phyloP scores from a whole-genome alignment of 2,797 vertebrate species.

The Parambassis ranga region DNA sequence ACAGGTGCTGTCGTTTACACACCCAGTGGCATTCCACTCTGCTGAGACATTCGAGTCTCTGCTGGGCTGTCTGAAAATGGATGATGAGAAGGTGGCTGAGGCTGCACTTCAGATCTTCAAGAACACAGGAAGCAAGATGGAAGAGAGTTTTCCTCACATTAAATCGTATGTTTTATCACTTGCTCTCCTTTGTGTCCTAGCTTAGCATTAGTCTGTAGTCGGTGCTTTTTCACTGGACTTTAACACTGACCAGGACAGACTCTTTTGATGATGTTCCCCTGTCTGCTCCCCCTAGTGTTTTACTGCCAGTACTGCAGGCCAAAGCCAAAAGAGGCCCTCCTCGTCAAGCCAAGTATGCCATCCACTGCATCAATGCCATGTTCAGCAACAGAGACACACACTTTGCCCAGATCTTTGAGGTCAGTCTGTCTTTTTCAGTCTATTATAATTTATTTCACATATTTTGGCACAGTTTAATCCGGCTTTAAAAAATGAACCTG shows the following conservation, averaged over 20 bases:
- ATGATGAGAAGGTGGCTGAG: constrained; percentile 98
- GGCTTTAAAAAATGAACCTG: too few species aligned
- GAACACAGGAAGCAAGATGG: constrained; percentile 96
- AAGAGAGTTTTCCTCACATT: constrained; percentile 97
- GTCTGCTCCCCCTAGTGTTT: constrained; percentile 80
- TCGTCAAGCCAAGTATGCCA: constrained; percentile 96
- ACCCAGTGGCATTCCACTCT: constrained; percentile 98
- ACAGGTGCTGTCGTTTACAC: constrained; percentile 97
- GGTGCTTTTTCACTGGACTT: too few species aligned
- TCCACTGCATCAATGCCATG: constrained; percentile 98
- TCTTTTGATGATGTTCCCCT: constrained; percentile 9
- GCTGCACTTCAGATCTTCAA: constrained; percentile 98
- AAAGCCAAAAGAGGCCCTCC: constrained; percentile 97
- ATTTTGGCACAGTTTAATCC: too few species aligned
- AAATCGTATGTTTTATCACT: constrained; percentile 86
- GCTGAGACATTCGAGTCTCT: constrained; percentile 99
- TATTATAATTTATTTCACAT: too few species aligned
- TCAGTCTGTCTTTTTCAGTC: constrained; percentile 68
- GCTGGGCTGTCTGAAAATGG: constrained; percentile 97
- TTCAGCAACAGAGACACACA: constrained; percentile 98
- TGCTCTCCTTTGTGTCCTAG: neutral
- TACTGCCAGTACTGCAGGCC: constrained; percentile 95
- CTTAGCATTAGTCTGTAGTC: too few species aligned
- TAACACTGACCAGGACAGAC: neutral
- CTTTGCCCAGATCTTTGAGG: constrained; percentile 99